Base-by-base conservation (phyloP, 2,888 invertebrate species). In the Drosophila neonasuta region DNA sequence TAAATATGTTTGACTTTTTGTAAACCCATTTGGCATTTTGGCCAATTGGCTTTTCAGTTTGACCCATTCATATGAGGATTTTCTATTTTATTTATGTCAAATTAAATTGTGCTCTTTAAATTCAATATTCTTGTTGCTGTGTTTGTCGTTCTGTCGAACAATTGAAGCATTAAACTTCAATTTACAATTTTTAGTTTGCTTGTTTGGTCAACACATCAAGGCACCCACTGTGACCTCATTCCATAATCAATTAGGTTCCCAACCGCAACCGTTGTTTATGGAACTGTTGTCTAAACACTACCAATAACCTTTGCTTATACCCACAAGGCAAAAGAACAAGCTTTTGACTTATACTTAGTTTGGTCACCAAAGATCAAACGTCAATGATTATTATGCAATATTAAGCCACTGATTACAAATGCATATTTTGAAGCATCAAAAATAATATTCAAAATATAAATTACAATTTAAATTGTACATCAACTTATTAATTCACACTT, bases 11-110 rank as follows among this genome's bases (percentile, higher is more conserved):
- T 65, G 48, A 55, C 58, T 65, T 65, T 24, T 4, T 45, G 20
- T 36, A 17, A 36, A 30, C 46, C 50, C 50, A 68, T 51, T 69
- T 73, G 59, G 60, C 56, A 58, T 65, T 67, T 64, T 67, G 49
- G 48, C 61, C 57, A 71, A 59, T 64, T 59, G 72, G 44, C 39
- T 42, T 36, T 49, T 56, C 8, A 24, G 30, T 59, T 66, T 34
- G 61, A 48, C 20, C 45, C n/a, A 44, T 48, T 65, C 36, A 36
- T 36, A 20, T 44, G 2, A 9, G 10, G 17, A 39, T 20, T 41
- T 32, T 11, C 11, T 20, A 39, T 60, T 41, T 15, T 20, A 56
- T 62, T 30, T 54, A 48, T 57, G 46, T 54, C 24, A 20, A 51
- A 52, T 60, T 45, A 29, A 52, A 45, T 20, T 57, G 20, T 57